Evolutionary conservation across 2,888 invertebrate genomes (phyloP), one percentile per base, ranked within the genome.

Genomic region (Enoplolaimus lenunculus): DNA sequence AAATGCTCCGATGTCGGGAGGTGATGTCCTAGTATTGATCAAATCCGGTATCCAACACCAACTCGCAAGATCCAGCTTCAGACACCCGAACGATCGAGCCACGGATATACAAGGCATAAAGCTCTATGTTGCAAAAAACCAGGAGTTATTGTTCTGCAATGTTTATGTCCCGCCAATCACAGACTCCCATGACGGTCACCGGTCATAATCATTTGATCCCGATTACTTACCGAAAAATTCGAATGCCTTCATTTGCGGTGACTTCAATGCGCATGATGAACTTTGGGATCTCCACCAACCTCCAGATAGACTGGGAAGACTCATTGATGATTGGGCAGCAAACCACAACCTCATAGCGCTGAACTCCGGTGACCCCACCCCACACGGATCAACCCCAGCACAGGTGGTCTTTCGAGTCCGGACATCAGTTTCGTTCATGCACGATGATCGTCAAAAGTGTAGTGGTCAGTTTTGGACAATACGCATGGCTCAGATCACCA

Each of bases 131-230:
- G 21, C 7, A 13, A 26, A 31, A 31, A n/a, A n/a, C 31, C 7
- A 26, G 7, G 7, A 13, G 28, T 13, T 62, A 26, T 16, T 7
- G 16, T 7, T 62, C 7, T 3, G 7, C 62, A 62, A 62, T 29
- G 16, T 62, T 3, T 62, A 62, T 31, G 31, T 62, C 31, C 62
- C 62, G n/a, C 62, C 62, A 13, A 62, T 62, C n/a, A 57, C 16
- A 57, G 31, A 29, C 31, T 62, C 62, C 7, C 7, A 3, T 29
- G n/a, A 62, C 31, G 62, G 28, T 31, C 7, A 7, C 16, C 28
- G 62, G 7, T 13, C 31, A 7, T 29, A 62, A n/a, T 16, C 7
- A 13, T 62, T 62, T 29, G 28, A 31, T 13, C 62, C 62, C 7
- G 31, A 13, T n/a, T 62, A 29, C 28, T 29, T 62, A 26, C 62